These are phyloP conservation scores for Aplysia californica DNA, from an alignment of 1,140 invertebrate species.

Conservation along the genomic window DNA sequence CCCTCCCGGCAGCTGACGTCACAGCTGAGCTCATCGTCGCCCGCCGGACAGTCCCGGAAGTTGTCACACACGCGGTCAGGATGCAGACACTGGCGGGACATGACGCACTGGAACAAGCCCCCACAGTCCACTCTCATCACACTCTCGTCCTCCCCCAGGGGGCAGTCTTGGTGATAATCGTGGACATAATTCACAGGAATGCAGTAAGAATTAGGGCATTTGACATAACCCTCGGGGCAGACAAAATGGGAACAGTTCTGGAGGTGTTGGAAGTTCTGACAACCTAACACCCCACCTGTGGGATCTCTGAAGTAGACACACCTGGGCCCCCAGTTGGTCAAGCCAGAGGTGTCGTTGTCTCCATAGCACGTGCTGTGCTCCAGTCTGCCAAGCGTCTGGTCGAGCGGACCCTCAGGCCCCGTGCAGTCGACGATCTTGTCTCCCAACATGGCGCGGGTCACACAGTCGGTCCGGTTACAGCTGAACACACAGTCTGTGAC, in stretches of 20 bases:
- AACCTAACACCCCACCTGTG: background rate
- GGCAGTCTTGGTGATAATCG: background rate
- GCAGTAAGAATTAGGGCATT: constrained; percentile 10
- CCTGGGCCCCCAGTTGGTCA: constrained; percentile 17
- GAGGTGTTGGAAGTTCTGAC: constrained; percentile 1
- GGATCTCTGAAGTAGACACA: constrained; percentile 9
- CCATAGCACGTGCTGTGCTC: too few species aligned
- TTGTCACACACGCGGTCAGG: constrained; percentile 4
- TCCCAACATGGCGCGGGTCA: too few species aligned
- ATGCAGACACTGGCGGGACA: background rate
- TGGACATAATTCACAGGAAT: background rate
- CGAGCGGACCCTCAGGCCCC: too few species aligned
- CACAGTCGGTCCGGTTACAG: too few species aligned
- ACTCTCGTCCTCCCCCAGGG: constrained; percentile 9
- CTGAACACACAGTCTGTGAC: too few species aligned
- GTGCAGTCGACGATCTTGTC: too few species aligned
- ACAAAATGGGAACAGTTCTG: background rate
- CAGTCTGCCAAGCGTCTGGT: too few species aligned
- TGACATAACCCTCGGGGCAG: constrained; percentile 1
- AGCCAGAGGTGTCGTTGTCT: too few species aligned
- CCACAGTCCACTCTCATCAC: too few species aligned
- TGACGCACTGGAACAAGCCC: background rate
- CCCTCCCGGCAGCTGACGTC: background rate
- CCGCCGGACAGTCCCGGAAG: background rate
- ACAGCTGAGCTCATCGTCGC: constrained; percentile 4